Conservation (phyloP, 2,113 vertebrate genomes). For the Tetrao urogallus region DNA sequence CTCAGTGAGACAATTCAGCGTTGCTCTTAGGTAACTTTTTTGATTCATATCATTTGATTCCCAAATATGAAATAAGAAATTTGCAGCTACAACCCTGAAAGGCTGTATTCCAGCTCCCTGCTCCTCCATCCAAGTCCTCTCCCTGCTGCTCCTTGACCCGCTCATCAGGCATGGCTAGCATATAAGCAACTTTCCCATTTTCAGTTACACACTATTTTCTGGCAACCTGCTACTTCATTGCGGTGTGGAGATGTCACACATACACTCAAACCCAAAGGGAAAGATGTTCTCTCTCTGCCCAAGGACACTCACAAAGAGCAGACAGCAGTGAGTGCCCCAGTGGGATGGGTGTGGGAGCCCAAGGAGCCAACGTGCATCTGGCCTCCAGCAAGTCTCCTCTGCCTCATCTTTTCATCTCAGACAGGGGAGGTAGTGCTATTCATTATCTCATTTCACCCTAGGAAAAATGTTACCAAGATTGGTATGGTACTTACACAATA, state of each 20-base stretch:
- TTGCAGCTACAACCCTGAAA: neutral
- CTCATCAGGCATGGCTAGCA: neutral
- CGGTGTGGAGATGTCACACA: neutral
- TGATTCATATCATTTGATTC: slow-evolving; percentile 6
- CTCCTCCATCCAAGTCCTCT: neutral
- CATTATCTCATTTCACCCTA: neutral
- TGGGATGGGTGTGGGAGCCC: neutral
- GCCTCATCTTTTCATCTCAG: slow-evolving; percentile 1
- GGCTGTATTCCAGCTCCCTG: neutral
- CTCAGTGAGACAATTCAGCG: neutral
- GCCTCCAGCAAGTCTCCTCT: slow-evolving; percentile 8
- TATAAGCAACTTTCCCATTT: neutral
- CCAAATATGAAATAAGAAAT: slow-evolving; percentile 10
- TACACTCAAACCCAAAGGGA: neutral
- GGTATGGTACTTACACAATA: neutral
- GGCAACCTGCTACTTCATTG: neutral
- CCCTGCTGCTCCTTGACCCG: neutral
- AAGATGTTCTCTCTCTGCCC: neutral
- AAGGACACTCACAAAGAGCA: neutral
- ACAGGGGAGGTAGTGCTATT: neutral
- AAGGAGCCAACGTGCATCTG: neutral
- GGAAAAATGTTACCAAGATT: neutral
- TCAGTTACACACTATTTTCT: neutral
- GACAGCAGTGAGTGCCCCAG: accelerated
- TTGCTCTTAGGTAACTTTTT: neutral